A percentile compares a stretch with the other conserved stretches of the same genome.
Conservation (phyloP, 2,888 invertebrate species). For the Macrophya annulata region DNA sequence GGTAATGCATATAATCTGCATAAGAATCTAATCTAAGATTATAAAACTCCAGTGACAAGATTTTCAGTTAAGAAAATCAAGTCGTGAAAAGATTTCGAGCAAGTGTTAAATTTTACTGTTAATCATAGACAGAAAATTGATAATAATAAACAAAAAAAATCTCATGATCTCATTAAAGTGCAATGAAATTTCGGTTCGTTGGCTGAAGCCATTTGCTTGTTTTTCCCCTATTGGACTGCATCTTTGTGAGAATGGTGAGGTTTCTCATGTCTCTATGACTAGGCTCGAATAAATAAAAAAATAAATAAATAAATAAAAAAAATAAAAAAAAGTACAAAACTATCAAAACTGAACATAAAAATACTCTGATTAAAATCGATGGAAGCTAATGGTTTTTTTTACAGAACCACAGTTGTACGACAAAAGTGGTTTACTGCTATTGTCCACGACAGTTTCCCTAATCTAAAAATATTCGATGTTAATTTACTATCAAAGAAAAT, state of each 20-base stretch:
- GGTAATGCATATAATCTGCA: conserved; percentile 25
- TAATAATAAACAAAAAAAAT: background rate
- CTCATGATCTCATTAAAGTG: conserved; percentile 30
- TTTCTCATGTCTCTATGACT: conserved; percentile 19
- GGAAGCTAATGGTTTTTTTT: conserved; percentile 14
- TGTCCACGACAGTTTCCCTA: background rate
- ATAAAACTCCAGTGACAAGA: background rate
- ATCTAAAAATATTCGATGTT: conserved; percentile 7
- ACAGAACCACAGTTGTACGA: conserved; percentile 9
- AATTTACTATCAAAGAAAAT: conserved; percentile 60
- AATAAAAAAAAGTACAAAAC: conserved; percentile 51
- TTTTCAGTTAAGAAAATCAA: conserved; percentile 7
- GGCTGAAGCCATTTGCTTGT: background rate
- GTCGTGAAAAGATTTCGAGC: conserved; percentile 29
- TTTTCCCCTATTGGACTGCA: conserved; percentile 21
- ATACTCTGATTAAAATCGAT: conserved; percentile 45
- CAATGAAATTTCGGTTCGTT: conserved; percentile 39
- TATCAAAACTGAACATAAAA: conserved; percentile 49
- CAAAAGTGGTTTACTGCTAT: background rate
- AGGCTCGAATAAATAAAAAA: conserved; percentile 29
- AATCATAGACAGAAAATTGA: background rate
- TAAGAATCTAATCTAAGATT: conserved; percentile 12
- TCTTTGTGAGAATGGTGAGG: conserved; percentile 35
- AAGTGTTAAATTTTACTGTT: conserved; percentile 16
- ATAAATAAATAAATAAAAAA: conserved; percentile 26